Conservation (phyloP, 2,113 vertebrate genomes). For the Chloebia gouldiae region DNA sequence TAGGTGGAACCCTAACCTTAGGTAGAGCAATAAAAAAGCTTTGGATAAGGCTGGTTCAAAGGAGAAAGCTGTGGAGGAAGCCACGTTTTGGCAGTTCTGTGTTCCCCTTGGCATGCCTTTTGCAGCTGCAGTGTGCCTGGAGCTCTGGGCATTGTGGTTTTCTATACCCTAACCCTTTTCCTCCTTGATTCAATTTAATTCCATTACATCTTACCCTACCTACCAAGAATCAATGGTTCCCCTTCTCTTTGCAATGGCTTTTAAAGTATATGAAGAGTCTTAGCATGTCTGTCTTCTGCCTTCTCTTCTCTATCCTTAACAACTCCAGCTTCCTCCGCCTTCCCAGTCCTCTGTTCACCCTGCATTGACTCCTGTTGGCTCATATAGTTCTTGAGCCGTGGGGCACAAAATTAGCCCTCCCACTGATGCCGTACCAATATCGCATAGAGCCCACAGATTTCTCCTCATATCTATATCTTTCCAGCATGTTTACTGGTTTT, state of each 20-base stretch:
- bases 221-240: not conserved
- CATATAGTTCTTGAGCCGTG: not conserved
- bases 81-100: not conserved
- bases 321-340: not conserved
- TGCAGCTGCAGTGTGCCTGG: not conserved
- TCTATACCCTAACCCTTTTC: not conserved
- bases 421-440: not conserved
- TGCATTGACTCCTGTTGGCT: not conserved
- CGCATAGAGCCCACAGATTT: not conserved
- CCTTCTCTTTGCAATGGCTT: not conserved
- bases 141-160: not conserved
- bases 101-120: not conserved
- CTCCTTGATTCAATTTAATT: conserved; percentile 24
- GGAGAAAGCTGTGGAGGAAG: not conserved
- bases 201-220: conserved; percentile 21
- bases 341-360: not conserved
- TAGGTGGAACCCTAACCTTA: too few species aligned
- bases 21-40: not conserved
- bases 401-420: not conserved
- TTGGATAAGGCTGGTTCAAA: not conserved
- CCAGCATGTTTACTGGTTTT: not conserved
- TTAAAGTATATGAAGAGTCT: not conserved
- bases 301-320: not conserved
- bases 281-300: not conserved
- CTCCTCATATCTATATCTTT: not conserved